Conservation (phyloP, 2,888 invertebrate species). For the Magallana nippona region DNA sequence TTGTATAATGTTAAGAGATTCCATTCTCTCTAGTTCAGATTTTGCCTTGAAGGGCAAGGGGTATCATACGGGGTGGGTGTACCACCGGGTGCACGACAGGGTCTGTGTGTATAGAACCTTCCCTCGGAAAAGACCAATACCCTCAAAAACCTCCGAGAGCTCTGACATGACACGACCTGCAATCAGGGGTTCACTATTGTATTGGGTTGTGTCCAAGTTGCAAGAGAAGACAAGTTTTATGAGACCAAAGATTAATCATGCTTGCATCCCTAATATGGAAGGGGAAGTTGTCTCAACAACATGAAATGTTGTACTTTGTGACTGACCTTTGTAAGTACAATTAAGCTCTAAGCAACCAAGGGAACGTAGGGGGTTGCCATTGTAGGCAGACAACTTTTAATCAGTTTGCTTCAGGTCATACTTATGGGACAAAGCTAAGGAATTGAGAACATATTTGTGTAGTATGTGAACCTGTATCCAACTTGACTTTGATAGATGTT, state of each 20-base stretch:
- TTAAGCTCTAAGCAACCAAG: not conserved
- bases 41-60: slow-evolving; percentile 52
- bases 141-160: slow-evolving; percentile 49
- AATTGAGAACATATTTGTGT: slow-evolving; percentile 40
- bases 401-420: slow-evolving; percentile 24
- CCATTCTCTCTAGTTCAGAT: slow-evolving; percentile 54
- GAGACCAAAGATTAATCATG: slow-evolving; percentile 36
- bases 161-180: not conserved
- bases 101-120: slow-evolving; percentile 47
- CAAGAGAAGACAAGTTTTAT: slow-evolving; percentile 40
- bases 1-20: slow-evolving; percentile 43
- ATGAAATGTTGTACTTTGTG: not conserved
- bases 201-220: slow-evolving; percentile 10
- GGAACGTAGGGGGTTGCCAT: not conserved
- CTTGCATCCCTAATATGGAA: slow-evolving; percentile 38
- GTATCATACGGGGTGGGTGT: slow-evolving; percentile 52
- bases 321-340: slow-evolving; percentile 16
- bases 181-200: not conserved
- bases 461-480: slow-evolving; percentile 36
- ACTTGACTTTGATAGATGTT: not conserved
- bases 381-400: slow-evolving; percentile 36
- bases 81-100: slow-evolving; percentile 49
- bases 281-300: slow-evolving; percentile 15
- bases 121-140: slow-evolving; percentile 53
- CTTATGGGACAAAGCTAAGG: not conserved